phyloP scores from a whole-genome alignment of 2,888 invertebrate genomes.

The Coleophora flavipennella region DNA sequence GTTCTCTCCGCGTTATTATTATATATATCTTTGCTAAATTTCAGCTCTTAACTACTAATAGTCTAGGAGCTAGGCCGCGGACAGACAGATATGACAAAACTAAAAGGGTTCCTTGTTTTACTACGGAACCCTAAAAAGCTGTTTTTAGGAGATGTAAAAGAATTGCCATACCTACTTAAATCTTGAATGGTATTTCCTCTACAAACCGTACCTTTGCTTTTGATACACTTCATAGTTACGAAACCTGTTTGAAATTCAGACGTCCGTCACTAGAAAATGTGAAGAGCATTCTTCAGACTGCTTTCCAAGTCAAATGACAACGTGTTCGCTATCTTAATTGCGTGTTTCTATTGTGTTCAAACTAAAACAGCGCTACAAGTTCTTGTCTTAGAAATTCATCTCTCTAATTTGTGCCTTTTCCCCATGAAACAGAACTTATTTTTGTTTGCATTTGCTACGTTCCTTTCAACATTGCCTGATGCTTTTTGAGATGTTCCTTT shows the following conservation, averaged over 20 bases:
- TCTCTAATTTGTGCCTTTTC: slow-evolving; percentile 5
- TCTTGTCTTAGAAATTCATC: too few relatives aligned
- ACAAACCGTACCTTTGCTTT: background rate
- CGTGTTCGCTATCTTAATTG: slow-evolving; percentile 46
- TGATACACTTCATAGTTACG: slow-evolving; percentile 30
- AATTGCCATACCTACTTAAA: too few relatives aligned
- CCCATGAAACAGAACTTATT: slow-evolving; percentile 14
- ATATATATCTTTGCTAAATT: too few relatives aligned
- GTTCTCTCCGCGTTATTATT: too few relatives aligned
- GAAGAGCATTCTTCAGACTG: slow-evolving; percentile 38
- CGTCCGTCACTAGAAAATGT: slow-evolving; percentile 28
- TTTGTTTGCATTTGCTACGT: slow-evolving; percentile 7
- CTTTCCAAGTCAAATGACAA: slow-evolving; percentile 61
- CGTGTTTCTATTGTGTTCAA: slow-evolving; percentile 37
- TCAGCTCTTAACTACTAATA: too few relatives aligned
- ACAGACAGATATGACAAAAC: too few relatives aligned
- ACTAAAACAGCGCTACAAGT: slow-evolving; percentile 20
- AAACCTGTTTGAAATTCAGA: slow-evolving; percentile 35
- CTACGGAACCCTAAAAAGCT: too few relatives aligned
- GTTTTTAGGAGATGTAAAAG: too few relatives aligned
- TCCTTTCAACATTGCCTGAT: slow-evolving; percentile 24
- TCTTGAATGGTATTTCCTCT: too few relatives aligned
- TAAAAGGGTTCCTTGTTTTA: too few relatives aligned
- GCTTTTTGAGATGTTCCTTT: slow-evolving; percentile 35
- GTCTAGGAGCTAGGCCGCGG: too few relatives aligned